Evolutionary conservation across 2,888 invertebrate species (phyloP).

Genomic region (Eulithis prunata): DNA sequence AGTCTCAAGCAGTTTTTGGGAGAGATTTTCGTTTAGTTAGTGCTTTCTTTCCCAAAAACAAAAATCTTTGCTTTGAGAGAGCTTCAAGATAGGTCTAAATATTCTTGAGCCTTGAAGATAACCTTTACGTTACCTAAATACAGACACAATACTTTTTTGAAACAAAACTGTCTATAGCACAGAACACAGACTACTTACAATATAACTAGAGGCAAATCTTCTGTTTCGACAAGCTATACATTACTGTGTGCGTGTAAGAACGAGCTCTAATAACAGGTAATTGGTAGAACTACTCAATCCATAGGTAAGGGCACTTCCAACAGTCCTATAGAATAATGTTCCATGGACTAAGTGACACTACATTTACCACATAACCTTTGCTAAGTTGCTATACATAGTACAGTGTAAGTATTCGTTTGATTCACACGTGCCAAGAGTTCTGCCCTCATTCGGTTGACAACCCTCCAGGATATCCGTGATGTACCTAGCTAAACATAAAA

Average conservation of each 20-base stretch:
- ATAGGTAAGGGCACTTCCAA: too few species aligned
- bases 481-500: slow-evolving; percentile 9
- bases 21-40: too few species aligned
- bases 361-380: not conserved
- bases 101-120: too few species aligned
- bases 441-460: slow-evolving; percentile 2
- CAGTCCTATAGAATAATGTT: not conserved
- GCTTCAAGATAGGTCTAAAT: too few species aligned
- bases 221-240: not conserved
- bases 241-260: not conserved
- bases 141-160: too few species aligned
- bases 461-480: slow-evolving; percentile 2
- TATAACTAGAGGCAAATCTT: not conserved
- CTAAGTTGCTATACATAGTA: not conserved
- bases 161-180: too few species aligned
- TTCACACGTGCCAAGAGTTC: slow-evolving; percentile 8
- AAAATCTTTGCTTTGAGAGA: too few species aligned
- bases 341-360: slow-evolving; percentile 3
- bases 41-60: too few species aligned
- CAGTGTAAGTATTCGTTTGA: not conserved
- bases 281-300: slow-evolving; percentile 1
- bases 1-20: too few species aligned
- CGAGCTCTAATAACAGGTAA: not conserved
- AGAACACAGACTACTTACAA: too few species aligned
- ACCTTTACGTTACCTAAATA: too few species aligned